Conservation (phyloP, 2,797 vertebrate genomes). For the Tauraco hartlaubi region DNA sequence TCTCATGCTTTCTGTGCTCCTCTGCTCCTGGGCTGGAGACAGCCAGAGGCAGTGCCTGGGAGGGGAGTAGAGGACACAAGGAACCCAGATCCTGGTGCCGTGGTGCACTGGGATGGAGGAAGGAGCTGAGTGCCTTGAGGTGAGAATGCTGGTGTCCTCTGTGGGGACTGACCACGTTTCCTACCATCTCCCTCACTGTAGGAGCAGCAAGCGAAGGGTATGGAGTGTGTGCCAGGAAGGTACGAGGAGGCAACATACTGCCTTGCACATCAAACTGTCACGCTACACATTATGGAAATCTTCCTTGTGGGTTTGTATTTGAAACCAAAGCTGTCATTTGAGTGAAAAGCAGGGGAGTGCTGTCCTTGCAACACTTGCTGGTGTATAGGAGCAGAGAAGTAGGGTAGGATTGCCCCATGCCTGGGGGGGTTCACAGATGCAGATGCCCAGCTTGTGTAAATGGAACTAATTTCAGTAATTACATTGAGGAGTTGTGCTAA, state of each 20-base stretch:
- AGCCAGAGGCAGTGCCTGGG: not conserved
- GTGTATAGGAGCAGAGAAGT: not conserved
- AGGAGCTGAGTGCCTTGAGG: not conserved
- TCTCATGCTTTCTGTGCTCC: not conserved
- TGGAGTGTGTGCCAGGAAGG: not conserved
- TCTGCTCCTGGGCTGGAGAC: not conserved
- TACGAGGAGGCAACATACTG: not conserved
- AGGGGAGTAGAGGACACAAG: not conserved
- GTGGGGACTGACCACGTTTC: not conserved
- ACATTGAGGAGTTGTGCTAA: not conserved
- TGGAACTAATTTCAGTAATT: not conserved
- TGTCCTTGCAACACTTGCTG: rapidly evolving
- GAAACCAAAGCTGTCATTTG: not conserved
- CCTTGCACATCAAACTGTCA: not conserved
- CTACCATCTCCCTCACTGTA: not conserved
- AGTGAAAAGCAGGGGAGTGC: not conserved
- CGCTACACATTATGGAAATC: not conserved
- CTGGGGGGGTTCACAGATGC: not conserved
- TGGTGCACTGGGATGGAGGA: not conserved
- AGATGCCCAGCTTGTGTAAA: not conserved
- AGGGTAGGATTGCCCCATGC: not conserved
- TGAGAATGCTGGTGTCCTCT: not conserved
- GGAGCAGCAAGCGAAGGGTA: not conserved
- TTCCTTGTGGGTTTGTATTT: not conserved
- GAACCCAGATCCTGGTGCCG: not conserved